Base-by-base conservation (phyloP, 2,797 vertebrate species). In the Ceryle rudis region DNA sequence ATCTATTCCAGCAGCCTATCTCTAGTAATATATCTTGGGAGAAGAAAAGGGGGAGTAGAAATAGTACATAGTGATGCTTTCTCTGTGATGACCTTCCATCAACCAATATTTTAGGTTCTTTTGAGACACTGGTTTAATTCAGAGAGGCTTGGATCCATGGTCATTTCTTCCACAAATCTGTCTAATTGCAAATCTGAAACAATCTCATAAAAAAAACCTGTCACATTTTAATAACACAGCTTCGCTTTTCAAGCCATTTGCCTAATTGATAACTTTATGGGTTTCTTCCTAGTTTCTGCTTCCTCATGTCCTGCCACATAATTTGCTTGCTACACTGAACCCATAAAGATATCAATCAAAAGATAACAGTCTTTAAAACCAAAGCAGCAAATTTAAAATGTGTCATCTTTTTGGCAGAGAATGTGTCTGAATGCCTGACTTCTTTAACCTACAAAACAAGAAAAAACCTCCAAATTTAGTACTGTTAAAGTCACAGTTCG, bases 201-300 rank as follows among this genome's bases (percentile, higher is more conserved):
- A 44, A 75, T 15, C 12, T 73, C 47, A 33, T 17, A 28, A 66
- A 41, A 86, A 58, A 71, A 51, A 33, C 5, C 0, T 4, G 11
- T 3, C 31, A 21, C 0, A 0, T 57, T 67, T 82, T 47, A 57
- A 49, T 11, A 60, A 11, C 5, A 5, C 3, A 23, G 0, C 19
- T 90, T 49, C 54, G 22, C 1, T 3, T 10, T 75, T 70, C 80
- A 49, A 90, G 41, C 13, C 74, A 51, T 11, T 3, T 77, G 31
- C 13, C 11, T 69, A 22, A 58, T 2, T 33, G 51, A 42, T 37
- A 44, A 72, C 4, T 81, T 71, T 17, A 22, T 80, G 55, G 4
- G 26, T 55, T 82, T 1, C 7, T 80, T 80, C 19, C 51, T 16
- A 42, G 12, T 54, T 86, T 87, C 55, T 90, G 11, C 15, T 67